phyloP scores from a whole-genome alignment of 2,888 invertebrate genomes.

The Pristionchus entomophagus region DNA sequence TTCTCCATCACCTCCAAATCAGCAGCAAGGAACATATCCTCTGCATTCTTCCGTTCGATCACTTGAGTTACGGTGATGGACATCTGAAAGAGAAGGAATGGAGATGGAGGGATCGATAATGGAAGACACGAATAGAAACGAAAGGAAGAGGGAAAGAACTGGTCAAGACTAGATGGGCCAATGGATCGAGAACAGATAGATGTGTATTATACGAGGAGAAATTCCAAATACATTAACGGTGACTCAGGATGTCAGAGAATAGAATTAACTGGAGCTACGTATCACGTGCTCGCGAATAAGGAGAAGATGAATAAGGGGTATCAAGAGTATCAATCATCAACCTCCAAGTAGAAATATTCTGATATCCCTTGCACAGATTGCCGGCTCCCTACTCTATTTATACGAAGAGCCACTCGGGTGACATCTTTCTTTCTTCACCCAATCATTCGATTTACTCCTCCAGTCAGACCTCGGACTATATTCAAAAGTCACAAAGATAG shows the following conservation, averaged over 20 bases:
- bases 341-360: too few relatives aligned
- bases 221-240: too few relatives aligned
- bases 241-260: too few relatives aligned
- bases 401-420: conserved; percentile 4
- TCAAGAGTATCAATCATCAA: too few relatives aligned
- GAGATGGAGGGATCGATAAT: neutral
- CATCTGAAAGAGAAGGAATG: neutral
- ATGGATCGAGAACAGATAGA: too few relatives aligned
- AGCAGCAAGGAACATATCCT: conserved; percentile 40
- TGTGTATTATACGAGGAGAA: too few relatives aligned
- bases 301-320: neutral
- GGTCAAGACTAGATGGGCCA: too few relatives aligned
- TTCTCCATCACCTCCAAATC: conserved; percentile 38
- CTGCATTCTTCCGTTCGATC: neutral
- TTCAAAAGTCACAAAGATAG: neutral
- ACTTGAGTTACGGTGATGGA: neutral
- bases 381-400: neutral
- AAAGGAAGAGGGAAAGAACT: neutral
- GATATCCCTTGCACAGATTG: neutral
- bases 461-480: neutral
- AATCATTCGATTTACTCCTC: neutral
- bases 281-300: too few relatives aligned
- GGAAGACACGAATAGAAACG: neutral
- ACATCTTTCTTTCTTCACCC: neutral
- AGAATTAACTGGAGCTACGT: too few relatives aligned